Evolutionary conservation across 2,888 invertebrate species (phyloP), one percentile per base, ranked within the genome.

Genomic region (Rotaria magnacalcarata): DNA sequence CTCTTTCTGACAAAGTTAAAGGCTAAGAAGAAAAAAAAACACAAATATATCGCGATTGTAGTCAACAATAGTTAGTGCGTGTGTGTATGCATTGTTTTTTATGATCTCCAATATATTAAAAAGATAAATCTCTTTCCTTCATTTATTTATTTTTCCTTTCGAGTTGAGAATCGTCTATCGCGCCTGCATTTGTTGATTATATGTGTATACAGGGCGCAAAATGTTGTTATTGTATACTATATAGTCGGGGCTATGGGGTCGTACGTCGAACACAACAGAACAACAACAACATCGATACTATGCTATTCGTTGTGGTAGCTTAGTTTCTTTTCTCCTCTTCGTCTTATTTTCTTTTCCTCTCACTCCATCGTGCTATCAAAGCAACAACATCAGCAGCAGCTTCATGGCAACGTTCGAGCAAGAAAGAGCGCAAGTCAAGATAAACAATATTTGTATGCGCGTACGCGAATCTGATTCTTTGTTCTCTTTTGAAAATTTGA

Each of bases 181-280:
- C 67, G 14, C 34, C 67, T 67, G 67, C 67, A 34, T 67, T 67
- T 67, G 27, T 67, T 67, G 67, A 67, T 67, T 67, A 34, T 16
- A 67, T 67, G 67, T 67, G 19, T 27, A 67, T 16, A 67, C 34
- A 14, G 67, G 67, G 67, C 67, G 67, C 16, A 67, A 34, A 67
- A 67, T 67, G 27, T 67, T 67, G 67, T 67, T 67, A 67, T 67
- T 67, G 27, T 67, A 67, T 67, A 67, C 67, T 34, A 27, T 67
- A 67, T 67, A 34, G 34, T 67, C 67, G 34, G 67, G 67, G 67
- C 67, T 67, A 67, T 6, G 67, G 67, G 67, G 67, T 67, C 67
- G 67, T 67, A 34, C 34, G 67, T 67, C 67, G 67, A 67, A 67
- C 67, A 67, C 67, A 67, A 67, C 67, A 67, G 67, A 67, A 67